A percentile compares a stretch with the other conserved stretches of the same genome.
These are phyloP conservation scores for Timandra comae DNA, from an alignment of 2,888 invertebrate genomes.

Conservation along the genomic window DNA sequence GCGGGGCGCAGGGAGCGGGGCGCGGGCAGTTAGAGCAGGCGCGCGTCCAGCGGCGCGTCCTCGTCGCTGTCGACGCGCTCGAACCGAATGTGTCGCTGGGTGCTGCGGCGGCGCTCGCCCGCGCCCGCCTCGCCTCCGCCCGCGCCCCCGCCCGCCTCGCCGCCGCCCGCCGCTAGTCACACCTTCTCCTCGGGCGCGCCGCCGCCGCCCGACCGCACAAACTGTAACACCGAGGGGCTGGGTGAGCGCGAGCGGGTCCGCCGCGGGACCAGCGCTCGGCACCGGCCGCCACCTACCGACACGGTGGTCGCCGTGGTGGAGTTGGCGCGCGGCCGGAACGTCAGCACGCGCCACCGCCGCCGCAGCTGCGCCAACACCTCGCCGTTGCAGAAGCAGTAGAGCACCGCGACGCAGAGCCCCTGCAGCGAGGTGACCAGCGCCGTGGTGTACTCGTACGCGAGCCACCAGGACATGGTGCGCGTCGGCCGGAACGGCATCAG, in stretches of 20 bases:
- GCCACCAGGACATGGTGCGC: constrained; percentile 82
- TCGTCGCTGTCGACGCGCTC: constrained; percentile 64
- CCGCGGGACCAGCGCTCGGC: background rate
- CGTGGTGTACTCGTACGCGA: constrained; percentile 88
- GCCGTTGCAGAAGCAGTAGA: constrained; percentile 96
- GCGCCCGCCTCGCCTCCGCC: constrained; percentile 15
- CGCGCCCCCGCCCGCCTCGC: constrained; percentile 18
- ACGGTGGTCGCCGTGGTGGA: constrained; percentile 91
- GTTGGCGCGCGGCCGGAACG: constrained; percentile 87
- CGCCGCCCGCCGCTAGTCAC: constrained; percentile 81
- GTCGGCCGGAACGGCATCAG: constrained; percentile 90
- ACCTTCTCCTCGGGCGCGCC: constrained; percentile 84
- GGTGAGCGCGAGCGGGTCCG: constrained; percentile 16
- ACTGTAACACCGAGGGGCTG: constrained; percentile 74
- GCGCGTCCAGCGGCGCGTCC: constrained; percentile 51
- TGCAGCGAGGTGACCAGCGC: constrained; percentile 92
- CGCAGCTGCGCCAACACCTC: constrained; percentile 94
- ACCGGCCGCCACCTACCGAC: constrained; percentile 80
- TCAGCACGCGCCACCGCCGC: constrained; percentile 89
- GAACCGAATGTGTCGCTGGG: constrained; percentile 59
- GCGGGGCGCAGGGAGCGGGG: constrained; percentile 10
- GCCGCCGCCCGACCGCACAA: constrained; percentile 84
- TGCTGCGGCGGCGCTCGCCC: constrained; percentile 24
- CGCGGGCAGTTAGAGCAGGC: constrained; percentile 39
- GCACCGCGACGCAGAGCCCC: constrained; percentile 93